Base-by-base conservation (phyloP, 2,113 vertebrate genomes). In the Camelus bactrianus region DNA sequence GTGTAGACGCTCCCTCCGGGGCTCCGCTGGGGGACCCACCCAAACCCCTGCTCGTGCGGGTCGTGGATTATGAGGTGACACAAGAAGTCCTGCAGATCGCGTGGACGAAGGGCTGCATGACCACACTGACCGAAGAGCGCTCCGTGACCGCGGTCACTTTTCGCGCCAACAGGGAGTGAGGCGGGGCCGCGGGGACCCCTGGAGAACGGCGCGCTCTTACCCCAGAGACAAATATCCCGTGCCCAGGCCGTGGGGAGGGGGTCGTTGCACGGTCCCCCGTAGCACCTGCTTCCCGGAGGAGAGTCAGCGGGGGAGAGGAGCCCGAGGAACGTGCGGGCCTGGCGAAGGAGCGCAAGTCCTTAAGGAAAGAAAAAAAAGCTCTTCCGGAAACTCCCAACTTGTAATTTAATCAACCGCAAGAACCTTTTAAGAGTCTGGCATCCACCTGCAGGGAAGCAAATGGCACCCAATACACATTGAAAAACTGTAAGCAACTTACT, bases 31-130 rank as follows among this genome's bases (percentile, higher is more conserved):
- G 7, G 52, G 73, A 35, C 82, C 22, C 77, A 0, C 24, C 91
- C 50, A 79, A 11, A 26, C 42, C 96, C 0, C 24, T 98, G 79
- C 93, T 98, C 1, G 98, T 98, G 91, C 91, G 98, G 58, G 92
- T 98, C 24, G 64, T 88, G 94, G 98, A 98, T 22, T 97, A 95
- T 46, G 86, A 96, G 26, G 80, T 56, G 69, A 98, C 97, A 0
- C 73, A 89, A 8, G 97, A 98, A n/a, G 93, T 98, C 75, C 83
- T 48, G 82, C 28, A 28, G 20, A 85, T 92, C 22, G 75, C 69
- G 4, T 97, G 97, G 96, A 64, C 82, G 8, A 58, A 35, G 86
- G 97, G 97, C 2, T 48, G 3, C 20, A 20, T 93, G 96, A 96
- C 98, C 79, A 86, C 58, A 0, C 95, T 72, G 58, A 98, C 97